Percentiles rank a stretch among this genome's conserved stretches.
phyloP scores from a whole-genome alignment of 2,797 vertebrate species.

The Leptoclinus maculatus region DNA sequence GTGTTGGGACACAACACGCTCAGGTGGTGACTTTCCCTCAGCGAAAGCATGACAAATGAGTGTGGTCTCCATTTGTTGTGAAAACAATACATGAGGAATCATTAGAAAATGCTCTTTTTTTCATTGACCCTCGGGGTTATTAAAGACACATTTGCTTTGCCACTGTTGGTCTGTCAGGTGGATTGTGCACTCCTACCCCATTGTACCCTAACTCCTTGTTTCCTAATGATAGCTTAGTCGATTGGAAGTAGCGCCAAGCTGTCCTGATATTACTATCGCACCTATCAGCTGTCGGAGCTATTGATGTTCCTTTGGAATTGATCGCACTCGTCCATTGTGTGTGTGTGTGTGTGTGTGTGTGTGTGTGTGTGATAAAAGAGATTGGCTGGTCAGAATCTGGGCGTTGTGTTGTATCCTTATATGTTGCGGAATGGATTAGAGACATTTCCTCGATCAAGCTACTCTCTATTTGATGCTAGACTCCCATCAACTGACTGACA shows the following conservation, averaged over 20 bases:
- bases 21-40: background rate
- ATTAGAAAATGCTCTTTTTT: background rate
- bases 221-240: conserved; percentile 22
- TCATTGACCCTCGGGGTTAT: conserved; percentile 7
- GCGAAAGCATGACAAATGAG: conserved; percentile 1
- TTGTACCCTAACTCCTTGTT: conserved; percentile 10
- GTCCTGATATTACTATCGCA: conserved; percentile 36
- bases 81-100: background rate
- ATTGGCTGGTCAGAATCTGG: background rate
- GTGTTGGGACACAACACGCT: background rate
- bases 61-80: background rate
- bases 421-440: background rate
- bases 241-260: conserved; percentile 10
- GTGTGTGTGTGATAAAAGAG: conserved; percentile 3
- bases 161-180: background rate
- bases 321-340: conserved; percentile 23
- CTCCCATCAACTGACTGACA: background rate
- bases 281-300: conserved; percentile 33
- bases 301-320: conserved; percentile 26
- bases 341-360: background rate
- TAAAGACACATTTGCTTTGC: conserved; percentile 19
- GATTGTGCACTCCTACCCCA: background rate
- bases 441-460: background rate
- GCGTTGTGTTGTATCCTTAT: background rate
- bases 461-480: background rate